Evolutionary conservation across 2,113 vertebrate species (phyloP).

Genomic region (Dissostichus mawsoni): DNA sequence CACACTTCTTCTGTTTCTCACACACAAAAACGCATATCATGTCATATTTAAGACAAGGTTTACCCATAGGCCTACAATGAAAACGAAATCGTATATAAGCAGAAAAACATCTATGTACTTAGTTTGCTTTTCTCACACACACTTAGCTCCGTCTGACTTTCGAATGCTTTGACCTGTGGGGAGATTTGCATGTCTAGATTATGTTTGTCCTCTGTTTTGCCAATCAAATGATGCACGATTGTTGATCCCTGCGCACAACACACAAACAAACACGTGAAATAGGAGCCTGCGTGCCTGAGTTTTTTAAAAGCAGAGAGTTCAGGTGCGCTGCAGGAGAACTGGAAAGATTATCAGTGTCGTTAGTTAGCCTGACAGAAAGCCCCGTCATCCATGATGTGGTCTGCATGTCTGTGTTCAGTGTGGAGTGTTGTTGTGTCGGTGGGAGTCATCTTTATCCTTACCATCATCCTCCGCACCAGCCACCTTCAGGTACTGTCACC

Average conservation of each 20-base stretch:
- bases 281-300: slow-evolving; percentile 6
- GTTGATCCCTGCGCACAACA: slow-evolving; percentile 31
- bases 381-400: slow-evolving; percentile 59
- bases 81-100: background rate
- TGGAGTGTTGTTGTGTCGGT: slow-evolving; percentile 71
- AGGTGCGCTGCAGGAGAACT: slow-evolving; percentile 3
- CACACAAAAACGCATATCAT: too few species aligned
- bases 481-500: slow-evolving; percentile 59
- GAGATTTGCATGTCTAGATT: slow-evolving; percentile 76
- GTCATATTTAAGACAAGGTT: background rate
- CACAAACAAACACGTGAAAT: background rate
- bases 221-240: slow-evolving; percentile 74
- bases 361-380: slow-evolving; percentile 34
- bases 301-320: slow-evolving; percentile 11
- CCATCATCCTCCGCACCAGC: slow-evolving; percentile 58
- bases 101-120: background rate
- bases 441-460: slow-evolving; percentile 59
- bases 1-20: slow-evolving; percentile 12
- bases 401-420: slow-evolving; percentile 55
- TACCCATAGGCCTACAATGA: background rate
- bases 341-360: background rate
- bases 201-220: slow-evolving; percentile 71
- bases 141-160: slow-evolving; percentile 18
- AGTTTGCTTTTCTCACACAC: background rate
- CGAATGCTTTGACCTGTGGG: slow-evolving; percentile 26